Evolutionary conservation across 2,113 vertebrate genomes (phyloP).

Genomic region (Sminthopsis crassicaudata): DNA sequence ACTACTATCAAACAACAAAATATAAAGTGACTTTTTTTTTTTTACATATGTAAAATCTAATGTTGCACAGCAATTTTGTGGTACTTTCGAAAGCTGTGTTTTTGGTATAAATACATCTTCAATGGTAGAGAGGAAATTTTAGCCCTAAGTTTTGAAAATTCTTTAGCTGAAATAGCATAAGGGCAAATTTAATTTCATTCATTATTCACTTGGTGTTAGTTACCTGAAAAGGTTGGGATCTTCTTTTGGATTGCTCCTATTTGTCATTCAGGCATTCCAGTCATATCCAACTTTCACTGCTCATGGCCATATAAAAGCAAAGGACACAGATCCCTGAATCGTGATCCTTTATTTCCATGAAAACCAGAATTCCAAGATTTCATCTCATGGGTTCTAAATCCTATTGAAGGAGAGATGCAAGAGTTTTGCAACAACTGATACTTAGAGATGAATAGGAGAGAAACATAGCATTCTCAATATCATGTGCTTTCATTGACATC

Average conservation of each 20-base stretch:
- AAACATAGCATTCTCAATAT: background rate
- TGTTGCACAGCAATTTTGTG: background rate
- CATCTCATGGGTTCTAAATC: background rate
- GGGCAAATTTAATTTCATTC: background rate
- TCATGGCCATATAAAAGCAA: background rate
- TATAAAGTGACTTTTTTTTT: background rate
- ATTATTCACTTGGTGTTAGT: background rate
- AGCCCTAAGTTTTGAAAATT: background rate
- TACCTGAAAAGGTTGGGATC: background rate
- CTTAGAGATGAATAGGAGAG: background rate
- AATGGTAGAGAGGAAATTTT: background rate
- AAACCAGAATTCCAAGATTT: background rate
- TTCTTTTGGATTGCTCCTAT: background rate
- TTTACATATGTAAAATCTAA: background rate
- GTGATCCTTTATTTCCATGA: background rate
- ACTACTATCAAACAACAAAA: background rate
- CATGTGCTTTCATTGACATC: background rate
- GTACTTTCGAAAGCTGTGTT: background rate
- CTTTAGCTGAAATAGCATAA: background rate
- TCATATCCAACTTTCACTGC: background rate
- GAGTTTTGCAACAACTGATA: background rate
- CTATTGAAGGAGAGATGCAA: background rate
- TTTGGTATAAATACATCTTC: background rate
- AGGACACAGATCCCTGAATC: background rate
- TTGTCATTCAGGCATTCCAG: too few relatives aligned